Evolutionary conservation across 2,888 invertebrate species (phyloP).

Genomic region (Poecilobothrus nobilitatus): DNA sequence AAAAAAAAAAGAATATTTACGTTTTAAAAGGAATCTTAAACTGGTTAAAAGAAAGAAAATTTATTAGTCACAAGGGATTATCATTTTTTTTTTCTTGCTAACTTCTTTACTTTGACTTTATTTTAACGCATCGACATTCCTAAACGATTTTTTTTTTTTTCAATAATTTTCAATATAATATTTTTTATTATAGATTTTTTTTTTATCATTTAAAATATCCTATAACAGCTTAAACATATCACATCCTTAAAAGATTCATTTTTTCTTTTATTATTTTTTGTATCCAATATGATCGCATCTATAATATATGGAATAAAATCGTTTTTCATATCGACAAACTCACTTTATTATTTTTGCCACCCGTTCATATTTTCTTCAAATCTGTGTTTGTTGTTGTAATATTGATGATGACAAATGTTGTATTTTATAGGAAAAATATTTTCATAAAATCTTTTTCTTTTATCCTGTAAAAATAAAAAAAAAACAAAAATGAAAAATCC

Average conservation of each 20-base stretch:
- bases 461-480: neutral
- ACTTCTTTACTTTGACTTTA: neutral
- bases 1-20: no score
- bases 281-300: neutral
- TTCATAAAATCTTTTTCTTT: neutral
- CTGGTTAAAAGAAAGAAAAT: neutral
- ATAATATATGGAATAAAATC: neutral
- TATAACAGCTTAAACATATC: no score
- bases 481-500: neutral
- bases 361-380: neutral
- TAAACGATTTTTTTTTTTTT: neutral
- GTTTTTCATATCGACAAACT: neutral
- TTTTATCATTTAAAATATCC: neutral
- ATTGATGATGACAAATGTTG: constrained; percentile 1
- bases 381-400: neutral
- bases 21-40: no score
- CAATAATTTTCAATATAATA: neutral
- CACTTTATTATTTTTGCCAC: neutral
- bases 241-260: no score
- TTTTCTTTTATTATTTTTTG: no score
- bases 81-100: neutral
- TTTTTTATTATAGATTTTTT: neutral
- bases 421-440: constrained; percentile 6
- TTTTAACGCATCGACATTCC: neutral
- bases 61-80: neutral